Conservation (phyloP, 1,140 invertebrate species). For the Habropoda laboriosa region DNA sequence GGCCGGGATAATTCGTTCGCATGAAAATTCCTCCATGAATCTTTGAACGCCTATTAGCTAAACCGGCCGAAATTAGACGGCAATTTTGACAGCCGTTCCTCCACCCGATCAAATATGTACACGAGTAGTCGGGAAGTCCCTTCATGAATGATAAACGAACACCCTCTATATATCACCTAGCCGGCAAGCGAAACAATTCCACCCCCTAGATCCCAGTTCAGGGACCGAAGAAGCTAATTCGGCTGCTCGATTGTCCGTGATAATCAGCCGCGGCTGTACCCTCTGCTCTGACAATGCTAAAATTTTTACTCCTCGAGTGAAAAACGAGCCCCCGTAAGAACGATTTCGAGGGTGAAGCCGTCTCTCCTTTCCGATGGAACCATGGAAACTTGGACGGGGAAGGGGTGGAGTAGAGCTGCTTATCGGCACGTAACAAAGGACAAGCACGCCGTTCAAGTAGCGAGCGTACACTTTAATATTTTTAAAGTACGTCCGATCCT, state of each 20-base stretch:
- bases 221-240: conserved; percentile 34
- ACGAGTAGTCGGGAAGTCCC: conserved; percentile 17
- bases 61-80: conserved; percentile 32
- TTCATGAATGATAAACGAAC: conserved; percentile 50
- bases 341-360: background rate
- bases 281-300: background rate
- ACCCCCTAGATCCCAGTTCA: conserved; percentile 13
- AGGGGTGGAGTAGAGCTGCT: conserved; percentile 44
- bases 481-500: conserved; percentile 62
- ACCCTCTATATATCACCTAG: conserved; percentile 6
- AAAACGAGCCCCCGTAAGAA: background rate
- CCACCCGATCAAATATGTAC: conserved; percentile 42
- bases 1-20: too few relatives aligned
- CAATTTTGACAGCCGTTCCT: conserved; percentile 36
- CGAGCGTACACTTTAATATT: conserved; percentile 59
- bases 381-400: background rate
- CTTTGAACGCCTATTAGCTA: conserved; percentile 29
- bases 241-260: conserved; percentile 31
- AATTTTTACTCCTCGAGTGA: background rate
- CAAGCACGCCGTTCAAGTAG: conserved; percentile 42
- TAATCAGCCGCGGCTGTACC: conserved; percentile 13
- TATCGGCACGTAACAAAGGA: conserved; percentile 56
- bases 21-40: conserved; percentile 22
- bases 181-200: background rate
- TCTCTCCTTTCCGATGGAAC: background rate